Conservation (phyloP, 2,888 invertebrate species). For the Pilophorus perplexus region DNA sequence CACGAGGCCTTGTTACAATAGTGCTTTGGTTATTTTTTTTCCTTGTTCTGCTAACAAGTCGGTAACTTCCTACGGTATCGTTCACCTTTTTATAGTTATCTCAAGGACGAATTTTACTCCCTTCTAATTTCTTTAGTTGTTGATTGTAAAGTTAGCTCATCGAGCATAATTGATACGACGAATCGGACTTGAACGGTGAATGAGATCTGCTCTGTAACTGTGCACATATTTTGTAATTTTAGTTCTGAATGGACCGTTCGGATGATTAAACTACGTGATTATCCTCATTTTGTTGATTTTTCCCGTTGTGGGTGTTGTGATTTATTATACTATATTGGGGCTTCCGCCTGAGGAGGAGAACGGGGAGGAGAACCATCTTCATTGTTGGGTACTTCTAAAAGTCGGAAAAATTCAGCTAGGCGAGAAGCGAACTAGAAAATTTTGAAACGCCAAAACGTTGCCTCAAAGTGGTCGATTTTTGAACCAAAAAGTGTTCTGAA, state of each 20-base stretch:
- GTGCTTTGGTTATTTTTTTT: slow-evolving; percentile 11
- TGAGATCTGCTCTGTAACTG: slow-evolving; percentile 36
- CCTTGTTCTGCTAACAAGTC: slow-evolving; percentile 1
- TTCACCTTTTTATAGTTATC: slow-evolving; percentile 2
- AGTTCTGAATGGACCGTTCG: slow-evolving; percentile 17
- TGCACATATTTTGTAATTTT: slow-evolving; percentile 33
- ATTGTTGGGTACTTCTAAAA: no score
- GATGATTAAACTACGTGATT: slow-evolving; percentile 34
- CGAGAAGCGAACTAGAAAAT: no score
- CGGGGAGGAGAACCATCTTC: no score
- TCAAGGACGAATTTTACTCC: slow-evolving; percentile 2
- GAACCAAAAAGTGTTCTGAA: no score
- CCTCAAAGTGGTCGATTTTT: no score
- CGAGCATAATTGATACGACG: slow-evolving; percentile 2
- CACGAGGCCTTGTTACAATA: slow-evolving; percentile 7
- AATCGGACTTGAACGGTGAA: neutral
- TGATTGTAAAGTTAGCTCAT: slow-evolving; percentile 1
- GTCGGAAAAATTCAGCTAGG: no score
- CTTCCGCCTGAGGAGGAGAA: no score
- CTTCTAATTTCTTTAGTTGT: neutral
- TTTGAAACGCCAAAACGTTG: no score
- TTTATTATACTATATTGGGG: no score
- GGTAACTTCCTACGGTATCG: slow-evolving; percentile 21
- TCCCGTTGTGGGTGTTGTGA: no score
- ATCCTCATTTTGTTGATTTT: neutral